Evolutionary conservation across 2,888 invertebrate genomes (phyloP), one percentile per base, ranked within the genome.

Genomic region (Drosophila quinaria): DNA sequence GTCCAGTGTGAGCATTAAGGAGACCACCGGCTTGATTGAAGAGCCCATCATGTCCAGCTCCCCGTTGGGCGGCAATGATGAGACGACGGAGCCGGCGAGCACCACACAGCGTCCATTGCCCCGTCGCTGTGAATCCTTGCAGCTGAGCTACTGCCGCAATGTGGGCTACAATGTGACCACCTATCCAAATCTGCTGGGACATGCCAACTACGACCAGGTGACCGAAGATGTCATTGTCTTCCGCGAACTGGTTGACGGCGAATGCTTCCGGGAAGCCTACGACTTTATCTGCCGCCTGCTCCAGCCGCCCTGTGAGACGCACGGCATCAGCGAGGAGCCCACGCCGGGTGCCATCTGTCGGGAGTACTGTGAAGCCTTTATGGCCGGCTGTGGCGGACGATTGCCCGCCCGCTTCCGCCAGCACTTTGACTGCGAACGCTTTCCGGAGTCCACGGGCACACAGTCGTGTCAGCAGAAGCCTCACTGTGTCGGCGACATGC

Each of bases 211-310:
- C 8, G 94, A 95, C 29, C 96, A 96, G 44, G 94, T 97, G 4
- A 93, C 94, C 75, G 94, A 95, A 42, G 96, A 97, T 91, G 94
- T 97, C 19, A 97, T 97, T 50, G 94, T 96, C 0, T 97, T 96
- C 90, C 95, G 97, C 69, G 97, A 96, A 91, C 93, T 98, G n/a
- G 95, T 98, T 8, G 98, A 98, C 91, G 97, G 97, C 0, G 97
- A 98, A 92, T 98, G 98, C 91, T 97, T 97, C 86, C 94, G 96
- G 74, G 94, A 97, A 80, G 97, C 98, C 1, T 97, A 97, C 93
- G 97, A 98, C 89, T 97, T 98, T 90, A 95, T 98, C 6, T 98
- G 98, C 89, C 96, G 96, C 88, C 94, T 97, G 70, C 93, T 98
- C 49, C 98, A 98, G 91, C 97, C 98, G 0, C 94, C 95, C 0